A percentile compares a stretch with the other conserved stretches of the same genome.
phyloP scores from a whole-genome alignment of 1,140 invertebrate species.

The Cylas formicarius region DNA sequence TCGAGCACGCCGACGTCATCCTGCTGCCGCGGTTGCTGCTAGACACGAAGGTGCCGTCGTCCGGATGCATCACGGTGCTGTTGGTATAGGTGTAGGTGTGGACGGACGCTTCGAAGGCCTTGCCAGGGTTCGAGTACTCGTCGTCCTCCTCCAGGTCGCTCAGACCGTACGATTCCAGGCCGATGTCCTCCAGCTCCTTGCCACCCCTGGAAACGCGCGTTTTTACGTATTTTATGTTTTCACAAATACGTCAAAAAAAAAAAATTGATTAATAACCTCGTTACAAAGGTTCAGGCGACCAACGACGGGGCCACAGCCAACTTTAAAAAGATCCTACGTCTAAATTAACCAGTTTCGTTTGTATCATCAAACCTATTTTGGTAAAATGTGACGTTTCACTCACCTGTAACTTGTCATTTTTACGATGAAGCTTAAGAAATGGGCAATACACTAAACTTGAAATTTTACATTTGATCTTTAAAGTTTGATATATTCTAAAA shows the following conservation, averaged over 20 bases:
- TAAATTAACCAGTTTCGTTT: no score
- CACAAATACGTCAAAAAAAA: conserved; percentile 3
- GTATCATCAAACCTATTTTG: no score
- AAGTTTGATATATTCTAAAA: no score
- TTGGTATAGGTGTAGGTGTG: conserved; percentile 84
- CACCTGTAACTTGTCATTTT: no score
- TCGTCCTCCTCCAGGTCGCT: conserved; percentile 87
- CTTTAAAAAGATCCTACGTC: no score
- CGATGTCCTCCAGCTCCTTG: conserved; percentile 67
- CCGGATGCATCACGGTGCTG: conserved; percentile 83
- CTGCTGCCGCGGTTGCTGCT: conserved; percentile 46
- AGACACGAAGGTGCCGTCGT: conserved; percentile 62
- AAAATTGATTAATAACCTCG: neutral
- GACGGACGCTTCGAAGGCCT: conserved; percentile 66
- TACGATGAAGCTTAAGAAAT: no score
- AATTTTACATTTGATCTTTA: no score
- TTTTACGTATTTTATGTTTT: neutral
- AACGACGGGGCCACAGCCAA: no score
- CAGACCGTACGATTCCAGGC: conserved; percentile 69
- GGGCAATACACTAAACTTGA: no score
- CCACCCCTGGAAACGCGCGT: conserved; percentile 51
- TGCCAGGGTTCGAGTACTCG: conserved; percentile 65
- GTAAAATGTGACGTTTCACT: no score
- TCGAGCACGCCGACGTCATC: conserved; percentile 41
- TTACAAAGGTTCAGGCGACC: neutral